Percentiles rank a stretch among this genome's conserved stretches.
These are phyloP conservation scores for Potorous gilbertii DNA, from an alignment of 2,797 vertebrate genomes.

Conservation along the genomic window DNA sequence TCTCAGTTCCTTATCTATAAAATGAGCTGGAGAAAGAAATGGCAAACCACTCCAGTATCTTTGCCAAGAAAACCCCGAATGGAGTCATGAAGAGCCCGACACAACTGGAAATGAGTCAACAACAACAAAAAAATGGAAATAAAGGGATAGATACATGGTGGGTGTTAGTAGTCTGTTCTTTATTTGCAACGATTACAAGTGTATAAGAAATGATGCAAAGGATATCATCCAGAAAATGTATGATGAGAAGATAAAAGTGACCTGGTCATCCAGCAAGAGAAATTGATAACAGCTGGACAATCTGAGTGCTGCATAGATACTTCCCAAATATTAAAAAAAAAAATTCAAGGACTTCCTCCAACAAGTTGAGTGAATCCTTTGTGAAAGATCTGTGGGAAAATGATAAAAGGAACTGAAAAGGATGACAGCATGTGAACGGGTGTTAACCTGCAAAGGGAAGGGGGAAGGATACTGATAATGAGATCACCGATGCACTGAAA, in stretches of 20 bases:
- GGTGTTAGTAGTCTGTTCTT: not conserved
- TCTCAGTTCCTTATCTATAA: not conserved
- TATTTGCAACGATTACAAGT: not conserved
- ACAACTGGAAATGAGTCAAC: not conserved
- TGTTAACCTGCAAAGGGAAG: not conserved
- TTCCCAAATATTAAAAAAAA: not conserved
- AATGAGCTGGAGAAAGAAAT: no score
- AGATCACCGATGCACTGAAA: not conserved
- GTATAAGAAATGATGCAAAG: not conserved
- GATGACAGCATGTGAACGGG: not conserved
- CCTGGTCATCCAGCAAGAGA: not conserved
- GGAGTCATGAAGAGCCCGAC: not conserved
- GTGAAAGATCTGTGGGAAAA: not conserved
- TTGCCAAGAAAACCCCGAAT: not conserved
- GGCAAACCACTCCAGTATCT: no score
- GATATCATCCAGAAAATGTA: not conserved
- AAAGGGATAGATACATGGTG: not conserved
- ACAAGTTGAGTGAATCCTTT: not conserved
- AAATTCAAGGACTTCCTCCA: not conserved
- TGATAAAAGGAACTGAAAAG: not conserved
- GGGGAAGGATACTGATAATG: not conserved
- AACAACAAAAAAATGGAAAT: not conserved
- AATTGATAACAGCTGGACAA: not conserved
- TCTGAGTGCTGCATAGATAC: not conserved
- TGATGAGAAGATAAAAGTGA: not conserved